Percentiles rank a stretch among this genome's conserved stretches.
Conservation (phyloP, 30 jellyfish, hydroid and myxozoan genomes). For the Hydractinia symbiolongicarpus region DNA sequence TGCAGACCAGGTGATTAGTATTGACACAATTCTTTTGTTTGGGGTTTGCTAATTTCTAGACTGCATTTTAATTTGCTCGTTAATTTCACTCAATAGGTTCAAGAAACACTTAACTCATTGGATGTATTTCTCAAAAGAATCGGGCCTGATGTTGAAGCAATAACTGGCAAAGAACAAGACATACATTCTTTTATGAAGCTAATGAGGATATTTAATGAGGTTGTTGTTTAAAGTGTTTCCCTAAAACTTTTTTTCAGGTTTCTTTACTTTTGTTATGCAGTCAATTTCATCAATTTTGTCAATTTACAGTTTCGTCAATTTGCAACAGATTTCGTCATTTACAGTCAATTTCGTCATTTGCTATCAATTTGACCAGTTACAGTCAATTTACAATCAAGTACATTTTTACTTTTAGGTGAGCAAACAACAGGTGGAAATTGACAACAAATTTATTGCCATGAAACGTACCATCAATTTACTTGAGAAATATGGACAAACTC, state of each 20-base stretch:
- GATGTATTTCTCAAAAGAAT: conserved; percentile 64
- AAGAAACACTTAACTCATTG: conserved; percentile 45
- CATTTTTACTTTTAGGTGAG: conserved; percentile 40
- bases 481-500: conserved; percentile 58
- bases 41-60: background rate
- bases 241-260: background rate
- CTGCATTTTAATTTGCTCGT: no score
- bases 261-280: background rate
- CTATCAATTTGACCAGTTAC: no score
- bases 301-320: no score
- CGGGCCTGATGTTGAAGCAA: conserved; percentile 72
- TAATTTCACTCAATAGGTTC: conserved; percentile 30
- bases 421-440: conserved; percentile 67
- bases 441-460: conserved; percentile 58
- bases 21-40: background rate
- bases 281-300: background rate
- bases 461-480: conserved; percentile 44
- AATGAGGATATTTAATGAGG: conserved; percentile 73
- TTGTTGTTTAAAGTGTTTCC: background rate
- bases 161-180: conserved; percentile 75
- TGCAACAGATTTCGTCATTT: no score
- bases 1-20: conserved; percentile 54
- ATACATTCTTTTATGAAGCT: conserved; percentile 57
- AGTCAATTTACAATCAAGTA: no score
- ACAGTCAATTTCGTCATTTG: no score